Percentiles rank a stretch among this genome's conserved stretches.
Conservation (phyloP, 2,888 invertebrate genomes). For the Luffia ferchaultella region DNA sequence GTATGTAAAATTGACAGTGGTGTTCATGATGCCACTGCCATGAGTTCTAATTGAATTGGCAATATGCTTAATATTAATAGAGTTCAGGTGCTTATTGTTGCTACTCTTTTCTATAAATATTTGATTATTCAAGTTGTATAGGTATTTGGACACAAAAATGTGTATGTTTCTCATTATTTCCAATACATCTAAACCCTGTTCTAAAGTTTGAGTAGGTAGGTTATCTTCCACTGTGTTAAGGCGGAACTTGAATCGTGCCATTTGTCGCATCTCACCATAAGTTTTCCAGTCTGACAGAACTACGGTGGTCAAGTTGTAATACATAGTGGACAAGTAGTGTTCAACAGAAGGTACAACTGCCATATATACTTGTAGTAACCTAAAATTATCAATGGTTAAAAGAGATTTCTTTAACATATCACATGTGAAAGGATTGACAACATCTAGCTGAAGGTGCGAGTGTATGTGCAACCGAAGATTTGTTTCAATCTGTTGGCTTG, state of each 20-base stretch:
- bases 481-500: constrained; percentile 90
- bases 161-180: constrained; percentile 98
- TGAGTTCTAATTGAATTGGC: constrained; percentile 97
- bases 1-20: constrained; percentile 91
- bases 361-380: constrained; percentile 63
- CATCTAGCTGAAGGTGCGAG: constrained; percentile 83
- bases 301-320: constrained; percentile 97
- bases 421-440: constrained; percentile 75
- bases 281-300: constrained; percentile 98
- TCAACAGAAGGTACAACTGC: constrained; percentile 78
- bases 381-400: constrained; percentile 64
- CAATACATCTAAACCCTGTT: constrained; percentile 95
- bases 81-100: constrained; percentile 92
- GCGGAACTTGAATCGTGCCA: constrained; percentile 86
- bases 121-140: constrained; percentile 96
- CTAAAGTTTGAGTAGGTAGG: constrained; percentile 94
- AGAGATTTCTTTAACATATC: constrained; percentile 72
- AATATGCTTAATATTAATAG: constrained; percentile 93
- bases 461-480: constrained; percentile 93
- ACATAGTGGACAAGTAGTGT: constrained; percentile 91
- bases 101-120: constrained; percentile 93
- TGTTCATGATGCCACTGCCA: constrained; percentile 95
- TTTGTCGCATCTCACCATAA: constrained; percentile 94
- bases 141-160: constrained; percentile 90
- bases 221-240: constrained; percentile 89